phyloP scores from a whole-genome alignment of 2,888 invertebrate genomes.

The Halictus ligatus region DNA sequence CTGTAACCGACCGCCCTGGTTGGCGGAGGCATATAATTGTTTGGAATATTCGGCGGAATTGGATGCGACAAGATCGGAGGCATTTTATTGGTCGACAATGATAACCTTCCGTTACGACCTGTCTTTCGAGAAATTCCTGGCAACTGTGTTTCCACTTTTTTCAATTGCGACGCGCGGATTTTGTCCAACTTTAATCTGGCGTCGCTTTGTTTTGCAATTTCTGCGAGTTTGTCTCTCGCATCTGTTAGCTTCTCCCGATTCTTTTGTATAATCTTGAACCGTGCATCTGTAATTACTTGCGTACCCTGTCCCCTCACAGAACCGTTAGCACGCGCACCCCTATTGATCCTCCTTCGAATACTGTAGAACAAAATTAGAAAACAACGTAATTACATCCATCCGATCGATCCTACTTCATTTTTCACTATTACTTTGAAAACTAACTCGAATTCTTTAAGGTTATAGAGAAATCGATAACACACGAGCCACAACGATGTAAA shows the following conservation, averaged over 20 bases:
- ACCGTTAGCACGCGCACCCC: constrained; percentile 69
- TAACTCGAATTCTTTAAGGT: constrained; percentile 45
- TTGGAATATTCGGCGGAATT: constrained; percentile 61
- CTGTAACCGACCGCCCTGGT: constrained; percentile 75
- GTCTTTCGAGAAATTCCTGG: constrained; percentile 85
- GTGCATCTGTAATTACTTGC: constrained; percentile 87
- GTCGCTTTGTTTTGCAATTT: constrained; percentile 90
- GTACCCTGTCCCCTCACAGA: constrained; percentile 68
- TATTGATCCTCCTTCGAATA: constrained; percentile 69
- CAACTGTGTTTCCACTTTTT: constrained; percentile 82
- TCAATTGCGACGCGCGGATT: constrained; percentile 85
- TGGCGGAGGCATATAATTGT: constrained; percentile 69
- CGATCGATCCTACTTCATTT: not conserved
- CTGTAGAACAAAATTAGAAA: constrained; percentile 48
- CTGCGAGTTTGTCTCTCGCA: constrained; percentile 92
- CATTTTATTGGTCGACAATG: constrained; percentile 85
- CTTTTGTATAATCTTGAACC: constrained; percentile 92
- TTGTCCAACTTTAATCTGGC: constrained; percentile 90
- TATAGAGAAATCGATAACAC: constrained; percentile 51
- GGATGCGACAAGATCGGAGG: constrained; percentile 57
- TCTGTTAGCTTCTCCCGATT: constrained; percentile 91
- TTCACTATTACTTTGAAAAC: not conserved
- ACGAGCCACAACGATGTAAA: not conserved
- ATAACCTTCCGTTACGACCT: constrained; percentile 86
- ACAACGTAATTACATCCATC: not conserved